Evolutionary conservation across 2,888 invertebrate genomes (phyloP).

Genomic region (Philereme vetulata): DNA sequence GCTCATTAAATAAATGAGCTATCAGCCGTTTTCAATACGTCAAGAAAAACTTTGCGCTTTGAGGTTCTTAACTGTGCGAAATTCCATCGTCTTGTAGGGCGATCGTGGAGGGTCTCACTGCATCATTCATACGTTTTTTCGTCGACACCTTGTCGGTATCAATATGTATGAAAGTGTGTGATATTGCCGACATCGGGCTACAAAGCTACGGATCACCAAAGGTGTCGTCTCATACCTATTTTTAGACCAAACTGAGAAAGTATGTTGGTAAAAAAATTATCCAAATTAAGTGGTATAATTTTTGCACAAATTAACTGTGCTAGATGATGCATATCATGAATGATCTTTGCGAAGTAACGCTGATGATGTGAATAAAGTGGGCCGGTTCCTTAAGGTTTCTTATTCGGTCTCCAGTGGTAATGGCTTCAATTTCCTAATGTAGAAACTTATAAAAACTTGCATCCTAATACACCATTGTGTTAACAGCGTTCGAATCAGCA

Average conservation of each 20-base stretch:
- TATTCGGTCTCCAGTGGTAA: constrained; percentile 19
- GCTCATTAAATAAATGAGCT: constrained; percentile 78
- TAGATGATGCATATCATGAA: background rate
- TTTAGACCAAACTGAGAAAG: constrained; percentile 13
- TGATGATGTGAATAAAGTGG: background rate
- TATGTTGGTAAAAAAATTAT: constrained; percentile 13
- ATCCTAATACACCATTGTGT: constrained; percentile 39
- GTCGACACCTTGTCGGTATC: constrained; percentile 76
- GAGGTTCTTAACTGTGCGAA: constrained; percentile 70
- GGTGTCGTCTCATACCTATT: constrained; percentile 19
- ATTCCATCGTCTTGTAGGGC: constrained; percentile 77
- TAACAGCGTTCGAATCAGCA: constrained; percentile 53
- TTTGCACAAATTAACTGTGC: constrained; percentile 7
- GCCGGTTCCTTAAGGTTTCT: constrained; percentile 6
- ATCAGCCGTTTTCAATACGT: constrained; percentile 68
- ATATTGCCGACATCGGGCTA: constrained; percentile 58
- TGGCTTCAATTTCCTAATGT: constrained; percentile 29
- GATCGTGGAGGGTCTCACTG: constrained; percentile 72
- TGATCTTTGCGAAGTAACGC: background rate
- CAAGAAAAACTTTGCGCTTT: constrained; percentile 71
- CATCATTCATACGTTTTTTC: constrained; percentile 81
- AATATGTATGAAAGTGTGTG: constrained; percentile 75
- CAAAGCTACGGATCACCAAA: constrained; percentile 15
- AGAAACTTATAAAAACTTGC: constrained; percentile 38
- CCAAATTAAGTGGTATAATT: constrained; percentile 6